Base-by-base conservation (phyloP, 1,140 invertebrate species). In the Capitella teleta region DNA sequence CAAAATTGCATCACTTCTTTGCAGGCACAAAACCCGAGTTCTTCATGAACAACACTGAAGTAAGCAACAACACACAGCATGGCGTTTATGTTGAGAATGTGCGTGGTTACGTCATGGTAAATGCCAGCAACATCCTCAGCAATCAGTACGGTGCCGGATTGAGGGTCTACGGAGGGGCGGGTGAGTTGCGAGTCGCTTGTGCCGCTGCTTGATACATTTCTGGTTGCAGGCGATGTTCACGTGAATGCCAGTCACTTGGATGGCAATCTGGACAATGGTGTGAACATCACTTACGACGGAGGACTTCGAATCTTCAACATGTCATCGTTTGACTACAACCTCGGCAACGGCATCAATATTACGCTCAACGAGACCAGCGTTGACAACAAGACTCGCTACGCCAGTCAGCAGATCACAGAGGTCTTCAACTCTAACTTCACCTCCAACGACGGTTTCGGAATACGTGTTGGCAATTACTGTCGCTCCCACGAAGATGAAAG, bases 261-360 rank as follows among this genome's bases (percentile, higher is more conserved):
- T 41, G 41, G 61, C 10, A 73, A 73, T 51, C 38, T 28, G 19
- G 54, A 58, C 10, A 50, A 54, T 50, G 68, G 66, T 12, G 52
- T 70, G 19, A 93, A 94, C 59, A 83, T 96, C 3, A 93, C 90
- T 0, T 87, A 88, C 50, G 84, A 86, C 1, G 91, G 92, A 1
- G 92, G 93, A 2, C 83, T 82, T 52, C 77, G 86, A 45, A 91
- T 97, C 60, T 77, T 97, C 30, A 92, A 91, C 10, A 75, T 80
- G 60, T 84, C 82, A 25, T 37, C 83, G 77, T 53, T 92, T 80
- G 53, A 58, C 2, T 54, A 60, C 0, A 95, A 95, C 68, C 75
- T 77, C 30, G 83, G 86, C 5, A 82, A 83, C 58, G 91, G 90
- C 60, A 36, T 60, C 25, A 52, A 56, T 41, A 46, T 56, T n/a